Evolutionary conservation across 2,888 invertebrate genomes (phyloP).

Genomic region (Hyposoter didymator): DNA sequence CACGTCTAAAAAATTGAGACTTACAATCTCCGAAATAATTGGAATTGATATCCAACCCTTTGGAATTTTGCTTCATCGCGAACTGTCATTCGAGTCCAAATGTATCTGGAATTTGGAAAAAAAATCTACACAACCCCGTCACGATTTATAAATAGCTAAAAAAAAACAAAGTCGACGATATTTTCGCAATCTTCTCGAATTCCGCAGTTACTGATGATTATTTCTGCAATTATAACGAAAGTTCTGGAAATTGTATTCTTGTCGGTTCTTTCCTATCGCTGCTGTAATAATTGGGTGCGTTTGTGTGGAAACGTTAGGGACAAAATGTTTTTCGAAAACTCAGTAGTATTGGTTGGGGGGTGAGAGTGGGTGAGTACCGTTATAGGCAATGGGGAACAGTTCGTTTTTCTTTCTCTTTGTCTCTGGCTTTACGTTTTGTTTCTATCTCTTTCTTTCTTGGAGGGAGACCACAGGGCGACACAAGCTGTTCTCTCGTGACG

Average conservation of each 20-base stretch:
- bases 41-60: background rate
- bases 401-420: conserved; percentile 3
- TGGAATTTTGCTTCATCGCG: background rate
- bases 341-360: conserved; percentile 54
- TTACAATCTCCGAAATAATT: background rate
- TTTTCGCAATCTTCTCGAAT: background rate
- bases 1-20: background rate
- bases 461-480: conserved; percentile 41
- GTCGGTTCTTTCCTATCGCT: background rate
- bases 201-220: background rate
- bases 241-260: background rate
- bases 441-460: conserved; percentile 9
- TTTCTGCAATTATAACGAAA: background rate
- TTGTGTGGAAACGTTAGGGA: conserved; percentile 14
- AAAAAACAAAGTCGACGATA: background rate
- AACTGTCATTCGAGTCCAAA: background rate
- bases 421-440: conserved; percentile 11
- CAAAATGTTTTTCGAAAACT: conserved; percentile 69
- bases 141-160: background rate
- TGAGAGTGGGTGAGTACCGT: conserved; percentile 53
- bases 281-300: background rate
- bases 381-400: conserved; percentile 48
- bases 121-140: background rate
- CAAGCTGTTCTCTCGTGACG: conserved; percentile 53
- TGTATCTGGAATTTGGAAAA: no score